Conservation (phyloP, 2,888 invertebrate genomes). For the Diadromus collaris region DNA sequence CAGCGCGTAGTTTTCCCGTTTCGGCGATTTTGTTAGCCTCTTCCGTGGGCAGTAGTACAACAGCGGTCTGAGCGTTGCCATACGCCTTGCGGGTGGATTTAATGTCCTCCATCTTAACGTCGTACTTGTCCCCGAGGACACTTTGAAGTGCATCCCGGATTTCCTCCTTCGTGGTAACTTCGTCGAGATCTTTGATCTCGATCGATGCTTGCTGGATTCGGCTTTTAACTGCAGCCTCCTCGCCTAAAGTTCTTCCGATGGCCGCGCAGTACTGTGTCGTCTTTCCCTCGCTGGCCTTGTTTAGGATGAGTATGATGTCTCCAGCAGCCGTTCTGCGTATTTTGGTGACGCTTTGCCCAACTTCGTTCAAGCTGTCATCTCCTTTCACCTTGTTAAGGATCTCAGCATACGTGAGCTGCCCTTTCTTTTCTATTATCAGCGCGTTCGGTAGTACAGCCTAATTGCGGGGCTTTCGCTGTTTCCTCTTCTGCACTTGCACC, state of each 20-base stretch:
- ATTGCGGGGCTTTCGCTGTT: background rate
- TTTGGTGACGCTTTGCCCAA: slow-evolving; percentile 19
- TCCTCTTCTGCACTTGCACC: background rate
- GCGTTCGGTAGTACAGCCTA: slow-evolving; percentile 5
- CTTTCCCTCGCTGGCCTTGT: background rate
- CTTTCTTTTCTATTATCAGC: slow-evolving; percentile 10
- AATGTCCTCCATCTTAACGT: background rate
- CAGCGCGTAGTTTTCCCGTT: background rate
- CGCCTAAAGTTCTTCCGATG: slow-evolving; percentile 20
- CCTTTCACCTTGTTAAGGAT: slow-evolving; percentile 5
- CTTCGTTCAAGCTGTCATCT: background rate
- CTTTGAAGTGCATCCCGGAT: slow-evolving; percentile 17
- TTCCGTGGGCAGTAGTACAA: slow-evolving; percentile 30
- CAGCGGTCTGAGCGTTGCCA: slow-evolving; percentile 52
- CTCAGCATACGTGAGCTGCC: slow-evolving; percentile 14
- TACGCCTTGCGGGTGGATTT: slow-evolving; percentile 43
- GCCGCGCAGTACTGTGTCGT: slow-evolving; percentile 24
- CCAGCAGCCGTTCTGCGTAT: slow-evolving; percentile 40
- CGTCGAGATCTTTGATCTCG: slow-evolving; percentile 58
- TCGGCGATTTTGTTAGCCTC: slow-evolving; percentile 30
- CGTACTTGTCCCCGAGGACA: background rate
- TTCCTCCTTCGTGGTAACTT: slow-evolving; percentile 53
- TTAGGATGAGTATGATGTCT: slow-evolving; percentile 39
- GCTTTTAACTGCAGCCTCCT: slow-evolving; percentile 45
- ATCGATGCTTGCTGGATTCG: slow-evolving; percentile 42